Evolutionary conservation across 2,888 invertebrate genomes (phyloP).

Genomic region (Arge pagana): DNA sequence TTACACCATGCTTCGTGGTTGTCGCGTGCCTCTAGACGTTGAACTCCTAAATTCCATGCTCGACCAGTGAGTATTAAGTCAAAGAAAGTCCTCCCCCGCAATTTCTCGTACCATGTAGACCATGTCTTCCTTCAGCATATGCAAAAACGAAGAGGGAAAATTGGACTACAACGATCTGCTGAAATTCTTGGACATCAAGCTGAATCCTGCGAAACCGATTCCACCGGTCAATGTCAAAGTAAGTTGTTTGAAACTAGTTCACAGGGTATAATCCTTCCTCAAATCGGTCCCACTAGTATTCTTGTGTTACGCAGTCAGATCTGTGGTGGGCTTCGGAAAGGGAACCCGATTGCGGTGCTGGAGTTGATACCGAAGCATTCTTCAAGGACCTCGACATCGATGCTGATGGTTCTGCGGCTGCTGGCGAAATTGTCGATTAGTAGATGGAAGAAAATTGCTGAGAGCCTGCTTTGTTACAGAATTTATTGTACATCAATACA

Average conservation of each 20-base stretch:
- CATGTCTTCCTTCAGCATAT: slow-evolving; percentile 57
- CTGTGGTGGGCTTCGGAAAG: slow-evolving; percentile 59
- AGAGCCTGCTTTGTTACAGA: background rate
- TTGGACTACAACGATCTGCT: slow-evolving; percentile 73
- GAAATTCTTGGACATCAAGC: slow-evolving; percentile 71
- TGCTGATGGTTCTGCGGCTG: slow-evolving; percentile 33
- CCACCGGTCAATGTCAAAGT: slow-evolving; percentile 62
- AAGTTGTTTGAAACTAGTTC: too few relatives aligned
- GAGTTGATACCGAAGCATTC: slow-evolving; percentile 61
- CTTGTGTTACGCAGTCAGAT: slow-evolving; percentile 49
- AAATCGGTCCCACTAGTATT: background rate
- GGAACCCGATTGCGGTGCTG: slow-evolving; percentile 53
- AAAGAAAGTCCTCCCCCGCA: background rate
- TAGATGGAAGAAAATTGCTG: background rate
- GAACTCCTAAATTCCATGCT: slow-evolving; percentile 74
- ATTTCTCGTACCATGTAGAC: slow-evolving; percentile 1
- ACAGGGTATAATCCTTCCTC: background rate
- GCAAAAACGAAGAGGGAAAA: slow-evolving; percentile 69
- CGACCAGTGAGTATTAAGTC: slow-evolving; percentile 62
- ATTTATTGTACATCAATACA: background rate
- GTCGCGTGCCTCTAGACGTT: slow-evolving; percentile 70
- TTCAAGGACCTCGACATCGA: slow-evolving; percentile 59
- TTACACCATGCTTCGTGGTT: slow-evolving; percentile 70
- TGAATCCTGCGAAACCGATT: slow-evolving; percentile 60
- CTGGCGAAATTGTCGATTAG: background rate